phyloP scores from a whole-genome alignment of 1,140 invertebrate species.

The Arion vulgaris region DNA sequence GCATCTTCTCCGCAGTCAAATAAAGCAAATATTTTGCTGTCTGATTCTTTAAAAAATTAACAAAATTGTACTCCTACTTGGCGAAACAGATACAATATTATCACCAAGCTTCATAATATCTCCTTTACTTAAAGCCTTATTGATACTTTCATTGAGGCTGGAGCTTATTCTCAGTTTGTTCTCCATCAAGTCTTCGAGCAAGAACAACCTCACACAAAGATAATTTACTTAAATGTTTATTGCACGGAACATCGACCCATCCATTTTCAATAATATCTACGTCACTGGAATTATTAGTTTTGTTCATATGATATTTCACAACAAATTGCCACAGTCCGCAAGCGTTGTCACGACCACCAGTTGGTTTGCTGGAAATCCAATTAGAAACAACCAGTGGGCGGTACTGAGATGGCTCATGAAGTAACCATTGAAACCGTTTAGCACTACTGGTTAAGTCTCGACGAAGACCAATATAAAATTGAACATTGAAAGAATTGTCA shows the following conservation, averaged over 20 bases:
- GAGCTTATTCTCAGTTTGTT: background rate
- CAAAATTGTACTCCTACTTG: background rate
- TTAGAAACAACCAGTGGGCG: background rate
- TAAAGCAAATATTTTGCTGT: background rate
- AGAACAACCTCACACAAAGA: background rate
- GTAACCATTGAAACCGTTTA: background rate
- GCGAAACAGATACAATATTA: background rate
- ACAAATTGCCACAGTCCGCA: background rate
- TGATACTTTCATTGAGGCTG: too few relatives aligned
- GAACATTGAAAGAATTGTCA: too few relatives aligned
- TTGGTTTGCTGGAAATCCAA: background rate
- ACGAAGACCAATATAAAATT: background rate
- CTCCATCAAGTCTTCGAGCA: too few relatives aligned
- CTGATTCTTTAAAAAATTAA: background rate
- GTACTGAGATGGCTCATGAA: background rate
- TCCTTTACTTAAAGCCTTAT: background rate
- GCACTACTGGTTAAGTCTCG: background rate
- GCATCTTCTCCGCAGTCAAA: background rate
- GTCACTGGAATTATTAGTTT: background rate
- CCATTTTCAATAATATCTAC: background rate
- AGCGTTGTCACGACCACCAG: background rate
- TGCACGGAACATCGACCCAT: background rate
- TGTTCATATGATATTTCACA: background rate
- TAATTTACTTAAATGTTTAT: background rate
- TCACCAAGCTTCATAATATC: background rate